Evolutionary conservation across 1,140 invertebrate genomes (phyloP).

Genomic region (Anastatus disparis): DNA sequence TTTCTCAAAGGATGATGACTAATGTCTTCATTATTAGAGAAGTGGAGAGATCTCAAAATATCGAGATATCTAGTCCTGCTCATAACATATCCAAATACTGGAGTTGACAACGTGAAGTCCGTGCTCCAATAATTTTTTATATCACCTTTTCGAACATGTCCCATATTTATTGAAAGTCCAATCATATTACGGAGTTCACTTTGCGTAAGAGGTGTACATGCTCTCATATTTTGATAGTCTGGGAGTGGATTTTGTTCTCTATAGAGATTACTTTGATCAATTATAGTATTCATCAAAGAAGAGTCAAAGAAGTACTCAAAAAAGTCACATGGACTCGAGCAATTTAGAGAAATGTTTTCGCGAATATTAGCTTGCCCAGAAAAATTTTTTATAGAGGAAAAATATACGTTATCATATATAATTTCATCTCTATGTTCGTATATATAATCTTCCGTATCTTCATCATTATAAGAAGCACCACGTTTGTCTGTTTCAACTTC

Average conservation of each 20-base stretch:
- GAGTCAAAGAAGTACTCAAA: background rate
- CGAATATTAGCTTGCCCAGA: too few relatives aligned
- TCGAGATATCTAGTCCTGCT: slow-evolving; percentile 38
- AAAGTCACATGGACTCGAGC: too few relatives aligned
- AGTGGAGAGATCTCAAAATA: slow-evolving; percentile 32
- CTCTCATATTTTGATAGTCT: background rate
- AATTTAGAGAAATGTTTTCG: too few relatives aligned
- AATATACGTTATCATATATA: too few relatives aligned
- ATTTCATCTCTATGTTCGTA: too few relatives aligned
- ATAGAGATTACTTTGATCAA: background rate
- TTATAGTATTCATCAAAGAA: background rate
- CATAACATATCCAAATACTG: background rate
- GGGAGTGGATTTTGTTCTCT: background rate
- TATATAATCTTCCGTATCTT: too few relatives aligned
- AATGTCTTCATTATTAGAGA: slow-evolving; percentile 25
- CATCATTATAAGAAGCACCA: too few relatives aligned
- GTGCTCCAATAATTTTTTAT: too few relatives aligned
- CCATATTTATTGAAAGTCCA: too few relatives aligned
- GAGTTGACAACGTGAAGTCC: background rate
- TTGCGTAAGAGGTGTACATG: background rate
- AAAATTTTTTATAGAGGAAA: too few relatives aligned
- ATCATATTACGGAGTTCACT: background rate
- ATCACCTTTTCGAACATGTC: too few relatives aligned
- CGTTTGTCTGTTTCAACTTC: too few relatives aligned
- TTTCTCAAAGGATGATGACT: slow-evolving; percentile 40